Percentiles rank a stretch among this genome's conserved stretches.
Conservation (phyloP, 2,113 vertebrate species). For the Abramis brama region DNA sequence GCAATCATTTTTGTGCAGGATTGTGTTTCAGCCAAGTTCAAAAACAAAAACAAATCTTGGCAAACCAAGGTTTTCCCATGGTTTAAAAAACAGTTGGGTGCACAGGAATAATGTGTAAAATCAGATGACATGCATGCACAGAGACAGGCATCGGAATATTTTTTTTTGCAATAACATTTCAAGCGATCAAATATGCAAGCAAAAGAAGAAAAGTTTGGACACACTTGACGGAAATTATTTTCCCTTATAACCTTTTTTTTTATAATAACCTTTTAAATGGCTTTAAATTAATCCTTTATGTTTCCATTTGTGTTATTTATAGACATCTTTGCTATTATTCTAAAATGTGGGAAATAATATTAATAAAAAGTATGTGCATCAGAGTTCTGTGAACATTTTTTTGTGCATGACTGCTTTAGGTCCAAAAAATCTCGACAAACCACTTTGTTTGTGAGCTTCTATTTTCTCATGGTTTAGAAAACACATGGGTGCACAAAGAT, state of each 20-base stretch:
- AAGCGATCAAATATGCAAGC: background rate
- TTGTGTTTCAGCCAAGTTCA: background rate
- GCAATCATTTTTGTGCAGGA: background rate
- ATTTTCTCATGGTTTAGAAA: background rate
- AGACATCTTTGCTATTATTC: background rate
- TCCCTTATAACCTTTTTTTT: too few relatives aligned
- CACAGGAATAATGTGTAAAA: background rate
- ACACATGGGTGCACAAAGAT: background rate
- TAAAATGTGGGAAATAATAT: background rate
- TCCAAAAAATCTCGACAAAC: background rate
- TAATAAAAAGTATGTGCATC: background rate
- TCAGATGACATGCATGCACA: background rate
- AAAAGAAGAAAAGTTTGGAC: slow-evolving; percentile 18
- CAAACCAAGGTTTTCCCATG: background rate
- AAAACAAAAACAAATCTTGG: background rate
- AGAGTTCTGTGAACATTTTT: background rate
- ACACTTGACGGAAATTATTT: background rate
- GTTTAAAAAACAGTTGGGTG: background rate
- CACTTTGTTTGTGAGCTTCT: background rate
- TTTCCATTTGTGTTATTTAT: background rate
- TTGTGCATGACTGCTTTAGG: too few relatives aligned
- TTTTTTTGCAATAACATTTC: background rate
- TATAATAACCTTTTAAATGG: too few relatives aligned
- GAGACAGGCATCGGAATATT: background rate
- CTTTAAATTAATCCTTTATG: too few relatives aligned